Evolutionary conservation across 2,113 vertebrate genomes (phyloP).

Genomic region (Gyps fulvus): DNA sequence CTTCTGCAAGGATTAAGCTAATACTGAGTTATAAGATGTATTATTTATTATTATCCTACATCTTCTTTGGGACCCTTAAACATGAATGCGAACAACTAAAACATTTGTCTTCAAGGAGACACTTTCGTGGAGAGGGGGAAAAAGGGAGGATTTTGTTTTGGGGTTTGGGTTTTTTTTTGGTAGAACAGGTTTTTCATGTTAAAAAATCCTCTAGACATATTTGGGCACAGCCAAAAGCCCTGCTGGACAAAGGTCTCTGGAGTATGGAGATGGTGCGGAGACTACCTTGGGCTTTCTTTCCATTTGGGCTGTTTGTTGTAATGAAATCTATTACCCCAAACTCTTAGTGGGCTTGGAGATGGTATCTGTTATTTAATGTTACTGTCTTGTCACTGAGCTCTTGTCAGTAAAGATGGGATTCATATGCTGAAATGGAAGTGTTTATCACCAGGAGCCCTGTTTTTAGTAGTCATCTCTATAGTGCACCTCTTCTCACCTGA

Average conservation of each 20-base stretch:
- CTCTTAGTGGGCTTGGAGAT: not conserved
- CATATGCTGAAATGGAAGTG: not conserved
- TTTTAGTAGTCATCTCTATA: fast-evolving
- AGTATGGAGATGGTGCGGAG: not conserved
- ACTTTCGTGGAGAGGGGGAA: fast-evolving
- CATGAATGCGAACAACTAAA: not conserved
- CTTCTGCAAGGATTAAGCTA: not conserved
- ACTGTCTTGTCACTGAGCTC: no score
- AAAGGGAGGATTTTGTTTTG: not conserved
- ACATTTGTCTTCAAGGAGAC: not conserved
- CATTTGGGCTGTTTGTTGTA: not conserved
- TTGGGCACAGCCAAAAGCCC: not conserved
- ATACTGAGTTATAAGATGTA: not conserved
- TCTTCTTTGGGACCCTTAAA: not conserved
- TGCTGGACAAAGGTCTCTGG: not conserved
- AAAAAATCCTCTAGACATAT: not conserved
- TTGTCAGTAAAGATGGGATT: not conserved
- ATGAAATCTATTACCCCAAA: fast-evolving
- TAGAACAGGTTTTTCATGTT: not conserved
- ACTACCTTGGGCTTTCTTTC: not conserved
- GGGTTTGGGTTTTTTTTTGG: not conserved
- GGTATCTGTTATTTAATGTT: not conserved
- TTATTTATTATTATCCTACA: not conserved
- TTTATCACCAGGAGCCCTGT: not conserved
- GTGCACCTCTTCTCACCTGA: not conserved